Evolutionary conservation across 64 coral and sea anemone species (phyloP).

Genomic region (Montipora sp.): DNA sequence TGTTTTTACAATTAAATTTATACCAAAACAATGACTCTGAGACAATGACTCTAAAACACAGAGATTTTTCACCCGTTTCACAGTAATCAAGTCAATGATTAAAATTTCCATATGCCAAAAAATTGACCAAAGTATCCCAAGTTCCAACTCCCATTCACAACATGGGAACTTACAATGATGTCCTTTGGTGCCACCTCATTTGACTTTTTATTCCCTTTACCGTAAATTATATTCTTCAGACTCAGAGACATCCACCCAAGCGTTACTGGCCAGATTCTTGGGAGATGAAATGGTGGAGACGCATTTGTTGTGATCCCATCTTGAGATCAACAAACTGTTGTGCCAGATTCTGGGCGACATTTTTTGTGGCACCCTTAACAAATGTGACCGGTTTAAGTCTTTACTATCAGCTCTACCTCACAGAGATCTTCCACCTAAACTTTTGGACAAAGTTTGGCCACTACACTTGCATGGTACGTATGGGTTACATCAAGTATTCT

Average conservation of each 20-base stretch:
- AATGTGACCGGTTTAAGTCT: conserved; percentile 82
- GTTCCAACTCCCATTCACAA: too few species aligned
- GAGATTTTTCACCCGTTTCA: too few species aligned
- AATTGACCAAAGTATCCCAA: too few species aligned
- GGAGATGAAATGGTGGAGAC: conserved; percentile 68
- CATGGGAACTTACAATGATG: too few species aligned
- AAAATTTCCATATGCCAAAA: too few species aligned
- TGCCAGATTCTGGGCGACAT: conserved; percentile 47
- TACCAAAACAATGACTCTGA: too few species aligned
- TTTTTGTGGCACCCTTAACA: conserved; percentile 82
- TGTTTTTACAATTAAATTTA: too few species aligned
- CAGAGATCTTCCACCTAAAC: conserved; percentile 80
- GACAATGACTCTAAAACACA: too few species aligned
- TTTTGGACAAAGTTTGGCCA: conserved; percentile 70
- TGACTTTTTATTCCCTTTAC: neutral
- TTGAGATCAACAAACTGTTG: conserved; percentile 62
- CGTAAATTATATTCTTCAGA: neutral
- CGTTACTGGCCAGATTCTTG: conserved; percentile 75
- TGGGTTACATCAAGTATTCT: too few species aligned
- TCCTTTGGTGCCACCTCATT: too few species aligned
- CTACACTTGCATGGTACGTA: conserved; percentile 80
- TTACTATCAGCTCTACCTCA: conserved; percentile 82
- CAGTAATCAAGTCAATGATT: too few species aligned
- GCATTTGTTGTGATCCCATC: conserved; percentile 40
- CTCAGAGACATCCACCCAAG: conserved; percentile 4